A percentile compares a stretch with the other conserved stretches of the same genome.
These are phyloP conservation scores for Phaethon lepturus DNA, from an alignment of 2,113 vertebrate genomes.

Conservation along the genomic window DNA sequence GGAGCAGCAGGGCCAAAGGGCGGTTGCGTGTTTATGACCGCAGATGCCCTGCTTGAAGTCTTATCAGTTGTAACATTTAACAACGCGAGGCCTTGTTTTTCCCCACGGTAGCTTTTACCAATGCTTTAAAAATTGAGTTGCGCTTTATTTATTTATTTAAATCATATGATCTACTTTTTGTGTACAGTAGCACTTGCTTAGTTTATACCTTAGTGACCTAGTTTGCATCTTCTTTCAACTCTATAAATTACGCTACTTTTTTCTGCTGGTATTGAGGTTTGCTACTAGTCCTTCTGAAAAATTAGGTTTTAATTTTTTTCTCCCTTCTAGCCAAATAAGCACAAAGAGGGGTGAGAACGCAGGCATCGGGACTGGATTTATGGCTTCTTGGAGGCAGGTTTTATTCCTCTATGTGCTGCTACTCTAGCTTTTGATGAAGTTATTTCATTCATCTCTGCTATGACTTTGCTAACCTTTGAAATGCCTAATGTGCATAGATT, in stretches of 20 bases:
- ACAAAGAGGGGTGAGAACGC: neutral
- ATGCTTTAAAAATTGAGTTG: neutral
- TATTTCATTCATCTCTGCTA: neutral
- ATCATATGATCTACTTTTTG: neutral
- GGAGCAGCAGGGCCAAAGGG: neutral
- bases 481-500: neutral
- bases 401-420: neutral
- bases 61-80: neutral
- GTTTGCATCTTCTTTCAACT: slow-evolving; percentile 22
- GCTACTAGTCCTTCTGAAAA: slow-evolving; percentile 1
- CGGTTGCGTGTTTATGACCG: neutral
- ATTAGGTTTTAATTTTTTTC: slow-evolving; percentile 16
- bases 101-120: neutral
- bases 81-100: neutral
- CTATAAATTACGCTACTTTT: neutral
- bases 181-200: neutral
- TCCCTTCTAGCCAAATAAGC: slow-evolving; percentile 24
- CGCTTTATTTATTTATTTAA: neutral
- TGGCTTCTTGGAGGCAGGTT: slow-evolving; percentile 4
- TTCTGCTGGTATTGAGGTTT: neutral
- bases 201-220: neutral
- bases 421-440: slow-evolving; percentile 2
- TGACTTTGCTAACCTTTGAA: neutral
- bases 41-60: neutral
- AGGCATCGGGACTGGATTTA: neutral